Conservation (phyloP, 2,888 invertebrate species). For the Elegia similella region DNA sequence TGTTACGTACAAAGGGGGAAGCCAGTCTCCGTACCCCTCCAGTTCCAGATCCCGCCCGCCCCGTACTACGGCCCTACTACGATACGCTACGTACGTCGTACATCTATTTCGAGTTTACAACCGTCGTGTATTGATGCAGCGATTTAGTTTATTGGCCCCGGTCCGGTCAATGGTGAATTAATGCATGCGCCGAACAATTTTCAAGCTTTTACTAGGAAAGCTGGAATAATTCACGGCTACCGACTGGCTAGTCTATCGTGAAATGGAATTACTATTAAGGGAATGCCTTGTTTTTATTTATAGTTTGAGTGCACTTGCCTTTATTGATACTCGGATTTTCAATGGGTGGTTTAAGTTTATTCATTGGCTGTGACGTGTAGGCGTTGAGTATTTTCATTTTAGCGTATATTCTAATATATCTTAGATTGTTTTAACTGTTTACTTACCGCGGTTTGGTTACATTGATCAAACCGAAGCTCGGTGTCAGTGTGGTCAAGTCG, state of each 20-base stretch:
- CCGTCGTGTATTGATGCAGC: conserved; percentile 45
- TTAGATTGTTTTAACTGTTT: no score
- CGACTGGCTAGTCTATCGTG: conserved; percentile 2
- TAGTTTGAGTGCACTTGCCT: no score
- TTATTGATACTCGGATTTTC: not conserved
- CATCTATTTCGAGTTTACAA: conserved; percentile 55
- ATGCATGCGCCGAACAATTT: conserved; percentile 13
- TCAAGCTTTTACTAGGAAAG: conserved; percentile 2
- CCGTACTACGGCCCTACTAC: conserved; percentile 49
- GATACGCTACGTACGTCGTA: conserved; percentile 45
- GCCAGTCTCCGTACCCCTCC: conserved; percentile 24
- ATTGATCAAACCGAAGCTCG: no score
- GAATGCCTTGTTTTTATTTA: not conserved
- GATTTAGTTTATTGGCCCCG: conserved; percentile 49
- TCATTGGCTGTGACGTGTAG: no score
- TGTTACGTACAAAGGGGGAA: conserved; percentile 12
- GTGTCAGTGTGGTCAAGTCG: no score
- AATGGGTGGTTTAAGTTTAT: no score
- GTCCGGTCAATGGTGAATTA: conserved; percentile 31
- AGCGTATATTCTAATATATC: no score
- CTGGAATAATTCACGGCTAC: not conserved
- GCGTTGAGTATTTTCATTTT: no score
- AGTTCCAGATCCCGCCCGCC: conserved; percentile 31
- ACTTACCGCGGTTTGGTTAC: no score
- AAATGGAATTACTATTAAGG: conserved; percentile 4